phyloP scores from a whole-genome alignment of 2,797 vertebrate species.

The Molothrus aeneus region DNA sequence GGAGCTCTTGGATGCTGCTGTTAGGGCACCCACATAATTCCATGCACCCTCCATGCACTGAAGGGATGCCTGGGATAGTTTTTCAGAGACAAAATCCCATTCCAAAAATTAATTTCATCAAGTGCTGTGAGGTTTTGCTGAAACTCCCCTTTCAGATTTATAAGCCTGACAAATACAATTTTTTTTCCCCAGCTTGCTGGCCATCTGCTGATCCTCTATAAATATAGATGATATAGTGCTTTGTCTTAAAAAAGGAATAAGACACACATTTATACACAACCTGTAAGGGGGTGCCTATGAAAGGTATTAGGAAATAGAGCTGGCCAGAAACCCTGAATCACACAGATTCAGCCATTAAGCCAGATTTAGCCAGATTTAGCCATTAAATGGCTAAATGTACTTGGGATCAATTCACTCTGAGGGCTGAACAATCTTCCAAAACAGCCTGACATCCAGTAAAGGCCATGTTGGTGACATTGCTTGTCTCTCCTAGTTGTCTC shows the following conservation, averaged over 20 bases:
- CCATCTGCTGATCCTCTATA: slow-evolving; percentile 57
- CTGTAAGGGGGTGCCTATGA: not conserved
- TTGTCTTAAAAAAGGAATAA: slow-evolving; percentile 12
- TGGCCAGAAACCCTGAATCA: not conserved
- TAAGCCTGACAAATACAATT: slow-evolving; percentile 22
- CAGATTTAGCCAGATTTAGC: too few relatives aligned
- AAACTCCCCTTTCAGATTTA: slow-evolving; percentile 18
- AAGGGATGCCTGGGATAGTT: not conserved
- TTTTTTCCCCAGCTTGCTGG: slow-evolving; percentile 33
- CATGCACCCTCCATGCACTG: not conserved
- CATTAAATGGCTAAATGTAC: not conserved
- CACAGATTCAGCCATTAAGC: not conserved
- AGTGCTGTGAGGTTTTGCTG: not conserved
- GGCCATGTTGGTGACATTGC: not conserved
- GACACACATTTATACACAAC: not conserved
- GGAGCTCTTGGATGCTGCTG: not conserved
- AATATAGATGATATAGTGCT: slow-evolving; percentile 34
- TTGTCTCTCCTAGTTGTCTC: not conserved
- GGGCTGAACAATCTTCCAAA: not conserved
- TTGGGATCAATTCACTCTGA: not conserved
- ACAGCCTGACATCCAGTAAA: not conserved
- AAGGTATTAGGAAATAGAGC: not conserved
- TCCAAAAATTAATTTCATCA: not conserved
- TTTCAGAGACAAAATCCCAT: not conserved
- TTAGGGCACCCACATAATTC: not conserved